A percentile compares a stretch with the other conserved stretches of the same genome.
Evolutionary conservation across 2,797 vertebrate species (phyloP).

Genomic region (Ctenopoma kingsleyae): DNA sequence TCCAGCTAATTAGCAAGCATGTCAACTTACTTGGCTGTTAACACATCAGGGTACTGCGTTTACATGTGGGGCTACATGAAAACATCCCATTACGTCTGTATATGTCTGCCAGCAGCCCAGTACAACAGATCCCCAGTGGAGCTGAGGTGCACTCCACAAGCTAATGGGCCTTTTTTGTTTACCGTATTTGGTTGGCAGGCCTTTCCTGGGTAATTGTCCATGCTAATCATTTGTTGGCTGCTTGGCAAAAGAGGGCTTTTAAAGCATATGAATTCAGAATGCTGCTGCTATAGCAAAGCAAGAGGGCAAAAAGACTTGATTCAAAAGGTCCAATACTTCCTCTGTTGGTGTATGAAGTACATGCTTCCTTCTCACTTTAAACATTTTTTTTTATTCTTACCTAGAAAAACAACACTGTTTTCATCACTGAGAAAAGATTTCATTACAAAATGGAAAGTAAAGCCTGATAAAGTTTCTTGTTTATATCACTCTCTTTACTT

Average conservation of each 20-base stretch:
- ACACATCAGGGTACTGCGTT: slow-evolving; percentile 56
- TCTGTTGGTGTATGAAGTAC: slow-evolving; percentile 20
- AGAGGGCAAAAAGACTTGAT: slow-evolving; percentile 40
- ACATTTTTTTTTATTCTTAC: slow-evolving; percentile 6
- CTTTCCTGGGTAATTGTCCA: slow-evolving; percentile 73
- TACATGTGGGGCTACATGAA: slow-evolving; percentile 66
- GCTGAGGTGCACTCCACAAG: slow-evolving; percentile 57
- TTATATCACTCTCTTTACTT: not conserved
- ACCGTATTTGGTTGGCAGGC: slow-evolving; percentile 69
- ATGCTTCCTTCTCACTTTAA: slow-evolving; percentile 20
- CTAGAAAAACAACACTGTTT: not conserved
- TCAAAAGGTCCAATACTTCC: slow-evolving; percentile 25
- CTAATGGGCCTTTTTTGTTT: slow-evolving; percentile 78
- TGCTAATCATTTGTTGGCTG: slow-evolving; percentile 74
- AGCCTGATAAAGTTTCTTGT: not conserved
- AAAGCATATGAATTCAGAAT: slow-evolving; percentile 54
- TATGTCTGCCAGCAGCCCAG: slow-evolving; percentile 58
- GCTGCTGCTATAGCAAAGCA: slow-evolving; percentile 39
- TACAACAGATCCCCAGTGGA: slow-evolving; percentile 55
- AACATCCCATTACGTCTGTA: slow-evolving; percentile 65
- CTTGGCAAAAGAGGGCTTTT: slow-evolving; percentile 64
- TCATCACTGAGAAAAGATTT: slow-evolving; percentile 11
- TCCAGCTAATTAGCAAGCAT: slow-evolving; percentile 55
- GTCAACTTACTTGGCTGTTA: slow-evolving; percentile 41
- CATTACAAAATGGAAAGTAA: slow-evolving; percentile 23